Evolutionary conservation across 2,797 vertebrate species (phyloP), one percentile per base, ranked within the genome.

Genomic region (Phylloscopus collybita): DNA sequence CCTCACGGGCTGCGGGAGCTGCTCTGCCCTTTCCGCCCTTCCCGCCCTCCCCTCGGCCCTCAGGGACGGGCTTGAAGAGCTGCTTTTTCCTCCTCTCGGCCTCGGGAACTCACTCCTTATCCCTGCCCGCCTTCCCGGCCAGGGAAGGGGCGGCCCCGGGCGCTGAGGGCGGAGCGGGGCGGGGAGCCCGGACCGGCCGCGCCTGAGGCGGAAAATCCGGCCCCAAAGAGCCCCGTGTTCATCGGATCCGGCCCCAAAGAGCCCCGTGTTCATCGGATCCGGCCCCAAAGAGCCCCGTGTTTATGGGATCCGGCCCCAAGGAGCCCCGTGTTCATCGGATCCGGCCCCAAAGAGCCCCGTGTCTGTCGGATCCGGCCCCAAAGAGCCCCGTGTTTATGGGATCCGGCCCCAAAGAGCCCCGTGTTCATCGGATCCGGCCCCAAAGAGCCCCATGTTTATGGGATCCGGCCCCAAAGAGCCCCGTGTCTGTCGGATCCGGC

Each of bases 161-260:
- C 34, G 50, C 50, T 34, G 32, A 64, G 50, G 84, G 74, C 66
- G 65, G 72, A 50, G 51, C 60, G 72, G 71, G 18, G 62, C n/a
- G 54, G 23, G 40, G 27, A 38, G 53, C 32, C 2, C 21, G 21
- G 44, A 17, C 36, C 15, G 32, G 65, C 56, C 27, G 47, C 40
- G 57, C 40, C 38, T 4, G 30, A 13, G 50, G 30, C 26, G 38
- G 60, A 38, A 25, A 50, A 26, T 25, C 19, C 53, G 21, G 16
- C 27, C 18, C 27, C 0, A 15, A 27, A 18, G 1, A 8, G 14
- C 1, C 2, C 20, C 16, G 30, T 4, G 0, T 3, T 9, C 13
- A 0, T 2, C 0, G 25, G 8, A 2, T 5, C 34, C 34, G 34
- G 34, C 34, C 34, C 34, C 34, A 34, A 34, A 34, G 34, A 34